Percentiles rank a stretch among this genome's conserved stretches.
Conservation (phyloP, 2,888 invertebrate species). For the Coelogynopora nodosa region DNA sequence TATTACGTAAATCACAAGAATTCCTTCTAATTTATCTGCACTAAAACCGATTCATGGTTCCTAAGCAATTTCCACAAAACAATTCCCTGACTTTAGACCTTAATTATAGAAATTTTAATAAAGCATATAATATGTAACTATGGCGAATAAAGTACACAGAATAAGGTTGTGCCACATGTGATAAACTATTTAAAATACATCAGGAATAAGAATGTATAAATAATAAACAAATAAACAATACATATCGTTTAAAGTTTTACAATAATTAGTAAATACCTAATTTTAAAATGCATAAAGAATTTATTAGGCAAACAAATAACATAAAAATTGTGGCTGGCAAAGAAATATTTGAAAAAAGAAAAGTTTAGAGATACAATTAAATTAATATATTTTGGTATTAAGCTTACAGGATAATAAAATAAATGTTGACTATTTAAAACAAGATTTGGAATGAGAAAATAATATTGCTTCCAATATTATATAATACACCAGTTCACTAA, state of each 20-base stretch:
- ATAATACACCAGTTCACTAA: neutral
- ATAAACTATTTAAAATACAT: slow-evolving; percentile 18
- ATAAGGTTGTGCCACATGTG: no score
- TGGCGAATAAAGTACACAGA: no score
- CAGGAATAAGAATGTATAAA: neutral
- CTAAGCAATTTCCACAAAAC: no score
- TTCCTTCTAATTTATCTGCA: no score
- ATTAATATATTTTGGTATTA: slow-evolving; percentile 29
- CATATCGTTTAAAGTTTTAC: neutral
- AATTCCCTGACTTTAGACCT: no score
- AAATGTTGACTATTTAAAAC: neutral
- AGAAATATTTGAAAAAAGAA: slow-evolving; percentile 13
- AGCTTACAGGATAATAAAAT: neutral
- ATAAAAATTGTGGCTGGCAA: neutral
- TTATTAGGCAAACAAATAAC: slow-evolving; percentile 11
- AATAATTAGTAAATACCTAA: slow-evolving; percentile 20
- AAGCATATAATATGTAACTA: no score
- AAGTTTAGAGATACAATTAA: slow-evolving; percentile 21
- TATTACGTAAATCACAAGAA: no score
- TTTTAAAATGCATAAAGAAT: slow-evolving; percentile 24
- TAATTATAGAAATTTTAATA: no score
- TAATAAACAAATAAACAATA: slow-evolving; percentile 19
- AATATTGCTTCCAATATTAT: neutral
- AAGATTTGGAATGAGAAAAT: neutral
- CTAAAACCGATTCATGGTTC: no score